Evolutionary conservation across 2,888 invertebrate species (phyloP).

Genomic region (Psylliodes chrysocephalus): DNA sequence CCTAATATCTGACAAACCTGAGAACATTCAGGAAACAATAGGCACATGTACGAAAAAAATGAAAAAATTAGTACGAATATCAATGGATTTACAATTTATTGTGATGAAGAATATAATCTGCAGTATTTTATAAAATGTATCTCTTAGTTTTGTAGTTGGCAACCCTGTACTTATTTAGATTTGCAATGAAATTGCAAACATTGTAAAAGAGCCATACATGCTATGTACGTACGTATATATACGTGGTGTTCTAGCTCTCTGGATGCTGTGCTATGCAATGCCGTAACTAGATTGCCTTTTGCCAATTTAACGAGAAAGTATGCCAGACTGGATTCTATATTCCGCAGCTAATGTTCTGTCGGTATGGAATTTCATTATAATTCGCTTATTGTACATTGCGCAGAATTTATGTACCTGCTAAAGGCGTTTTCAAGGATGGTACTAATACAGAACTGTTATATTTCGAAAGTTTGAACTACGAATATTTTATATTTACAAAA

Average conservation of each 20-base stretch:
- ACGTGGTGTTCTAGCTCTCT: background rate
- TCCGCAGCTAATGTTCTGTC: conserved; percentile 6
- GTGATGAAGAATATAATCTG: too few relatives aligned
- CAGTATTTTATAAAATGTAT: too few relatives aligned
- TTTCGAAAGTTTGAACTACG: too few relatives aligned
- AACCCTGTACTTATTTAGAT: background rate
- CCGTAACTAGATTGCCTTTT: conserved; percentile 13
- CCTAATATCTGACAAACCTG: too few relatives aligned
- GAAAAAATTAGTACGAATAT: too few relatives aligned
- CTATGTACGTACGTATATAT: background rate
- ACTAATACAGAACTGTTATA: too few relatives aligned
- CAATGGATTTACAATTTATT: too few relatives aligned
- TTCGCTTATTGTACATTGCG: background rate
- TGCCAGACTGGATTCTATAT: background rate
- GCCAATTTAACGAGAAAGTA: conserved; percentile 18
- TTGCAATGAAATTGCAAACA: background rate
- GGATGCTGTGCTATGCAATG: background rate
- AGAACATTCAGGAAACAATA: too few relatives aligned
- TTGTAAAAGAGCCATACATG: background rate
- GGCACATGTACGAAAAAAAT: too few relatives aligned
- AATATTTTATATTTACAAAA: too few relatives aligned
- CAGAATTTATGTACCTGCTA: too few relatives aligned
- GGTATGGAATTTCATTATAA: background rate
- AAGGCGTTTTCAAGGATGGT: too few relatives aligned
- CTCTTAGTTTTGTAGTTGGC: background rate